These are phyloP conservation scores for Equus przewalskii DNA, from an alignment of 2,113 vertebrate genomes.

Conservation along the genomic window DNA sequence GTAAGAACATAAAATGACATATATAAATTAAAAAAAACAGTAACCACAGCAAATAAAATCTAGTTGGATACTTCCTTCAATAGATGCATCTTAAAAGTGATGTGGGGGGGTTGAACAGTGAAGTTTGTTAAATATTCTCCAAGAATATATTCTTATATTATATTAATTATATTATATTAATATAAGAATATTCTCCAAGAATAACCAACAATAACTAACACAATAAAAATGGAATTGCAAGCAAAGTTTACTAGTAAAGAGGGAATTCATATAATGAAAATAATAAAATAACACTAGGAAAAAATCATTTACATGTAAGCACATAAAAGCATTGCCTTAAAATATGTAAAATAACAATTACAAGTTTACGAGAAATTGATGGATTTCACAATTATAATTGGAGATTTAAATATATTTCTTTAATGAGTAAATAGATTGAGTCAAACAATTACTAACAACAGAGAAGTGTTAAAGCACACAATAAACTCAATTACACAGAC, in stretches of 20 bases:
- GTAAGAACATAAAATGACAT: background rate
- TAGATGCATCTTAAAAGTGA: background rate
- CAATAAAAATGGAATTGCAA: constrained; percentile 7
- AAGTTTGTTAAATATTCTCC: background rate
- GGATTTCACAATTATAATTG: background rate
- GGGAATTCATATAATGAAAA: background rate
- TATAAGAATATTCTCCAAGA: background rate
- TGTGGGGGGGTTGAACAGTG: background rate
- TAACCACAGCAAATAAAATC: background rate
- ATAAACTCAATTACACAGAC: background rate
- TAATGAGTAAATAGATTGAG: background rate
- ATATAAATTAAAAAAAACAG: background rate
- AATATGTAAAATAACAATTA: background rate
- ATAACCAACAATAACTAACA: background rate
- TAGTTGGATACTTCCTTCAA: background rate
- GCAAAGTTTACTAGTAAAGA: background rate
- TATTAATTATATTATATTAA: too few relatives aligned
- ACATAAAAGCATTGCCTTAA: background rate
- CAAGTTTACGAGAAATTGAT: background rate
- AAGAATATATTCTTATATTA: background rate
- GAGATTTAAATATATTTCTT: background rate
- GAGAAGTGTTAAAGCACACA: background rate
- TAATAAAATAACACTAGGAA: background rate
- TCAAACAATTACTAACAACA: background rate
- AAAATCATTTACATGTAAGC: background rate